Conservation (phyloP, 2,113 vertebrate species). For the Callorhinus ursinus region DNA sequence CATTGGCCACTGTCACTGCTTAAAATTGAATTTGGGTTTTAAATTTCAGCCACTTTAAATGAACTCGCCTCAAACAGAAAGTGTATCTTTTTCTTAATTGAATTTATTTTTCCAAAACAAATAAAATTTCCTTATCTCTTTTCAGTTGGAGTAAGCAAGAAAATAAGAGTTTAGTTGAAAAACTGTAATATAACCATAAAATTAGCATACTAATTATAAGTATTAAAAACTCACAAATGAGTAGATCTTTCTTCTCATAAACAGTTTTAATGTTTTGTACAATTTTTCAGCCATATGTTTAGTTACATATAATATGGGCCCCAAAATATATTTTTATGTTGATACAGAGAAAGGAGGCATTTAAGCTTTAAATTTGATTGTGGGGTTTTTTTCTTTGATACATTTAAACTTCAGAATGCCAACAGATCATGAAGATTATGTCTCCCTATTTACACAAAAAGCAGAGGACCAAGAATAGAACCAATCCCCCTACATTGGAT, state of each 20-base stretch:
- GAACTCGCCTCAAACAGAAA: neutral
- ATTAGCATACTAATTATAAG: neutral
- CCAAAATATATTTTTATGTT: neutral
- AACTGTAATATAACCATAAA: neutral
- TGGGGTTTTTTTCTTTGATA: neutral
- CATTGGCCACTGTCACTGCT: neutral
- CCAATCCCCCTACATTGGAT: neutral
- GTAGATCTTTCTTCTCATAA: neutral
- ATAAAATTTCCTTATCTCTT: neutral
- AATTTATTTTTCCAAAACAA: neutral
- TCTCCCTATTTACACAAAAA: neutral
- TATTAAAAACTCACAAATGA: neutral
- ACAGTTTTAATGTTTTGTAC: neutral
- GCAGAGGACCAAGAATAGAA: neutral
- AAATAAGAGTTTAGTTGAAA: neutral
- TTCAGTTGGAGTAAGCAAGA: neutral
- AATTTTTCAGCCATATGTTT: neutral
- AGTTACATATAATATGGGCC: neutral
- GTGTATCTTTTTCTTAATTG: neutral
- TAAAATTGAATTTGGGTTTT: neutral
- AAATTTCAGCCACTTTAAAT: neutral
- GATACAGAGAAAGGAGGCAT: neutral
- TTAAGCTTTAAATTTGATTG: neutral
- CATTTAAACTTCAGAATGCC: slow-evolving; percentile 30
- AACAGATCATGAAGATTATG: neutral